A percentile compares a stretch with the other conserved stretches of the same genome.
phyloP scores from a whole-genome alignment of 2,888 invertebrate species.

The Trichopoda pennipes region DNA sequence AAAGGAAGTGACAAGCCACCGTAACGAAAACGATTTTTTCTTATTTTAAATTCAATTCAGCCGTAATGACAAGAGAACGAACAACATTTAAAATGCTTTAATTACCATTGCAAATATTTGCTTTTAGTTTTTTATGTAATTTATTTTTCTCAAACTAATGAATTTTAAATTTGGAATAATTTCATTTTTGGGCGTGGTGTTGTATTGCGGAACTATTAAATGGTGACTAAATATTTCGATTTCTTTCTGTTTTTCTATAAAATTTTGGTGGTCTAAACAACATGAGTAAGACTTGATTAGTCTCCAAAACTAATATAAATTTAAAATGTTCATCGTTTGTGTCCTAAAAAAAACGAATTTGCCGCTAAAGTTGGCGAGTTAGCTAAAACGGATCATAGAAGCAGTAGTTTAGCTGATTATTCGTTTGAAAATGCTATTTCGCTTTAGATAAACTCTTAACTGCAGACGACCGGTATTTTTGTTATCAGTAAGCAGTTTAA shows the following conservation, averaged over 20 bases:
- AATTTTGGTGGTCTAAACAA: constrained; percentile 14
- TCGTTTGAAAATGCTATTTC: no score
- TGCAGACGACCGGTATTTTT: no score
- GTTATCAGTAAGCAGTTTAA: no score
- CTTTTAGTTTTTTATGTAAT: constrained; percentile 10
- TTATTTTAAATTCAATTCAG: constrained; percentile 22
- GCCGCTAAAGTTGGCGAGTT: no score
- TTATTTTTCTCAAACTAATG: constrained; percentile 6
- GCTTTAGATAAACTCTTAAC: no score
- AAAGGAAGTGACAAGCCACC: constrained; percentile 47
- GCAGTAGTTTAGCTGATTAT: no score
- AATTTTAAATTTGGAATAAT: constrained; percentile 39
- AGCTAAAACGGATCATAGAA: no score
- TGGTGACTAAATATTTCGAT: not conserved
- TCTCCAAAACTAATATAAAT: no score
- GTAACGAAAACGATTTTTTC: constrained; percentile 36
- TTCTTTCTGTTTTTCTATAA: constrained; percentile 1
- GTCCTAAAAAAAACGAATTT: no score
- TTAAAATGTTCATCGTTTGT: no score
- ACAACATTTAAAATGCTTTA: constrained; percentile 36
- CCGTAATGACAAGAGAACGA: constrained; percentile 19
- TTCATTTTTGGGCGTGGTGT: constrained; percentile 38
- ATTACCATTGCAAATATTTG: constrained; percentile 48
- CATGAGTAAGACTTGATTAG: constrained; percentile 3
- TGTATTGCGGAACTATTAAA: constrained; percentile 1